Conservation (phyloP, 2,797 vertebrate species). For the Semaprochilodus insignis region DNA sequence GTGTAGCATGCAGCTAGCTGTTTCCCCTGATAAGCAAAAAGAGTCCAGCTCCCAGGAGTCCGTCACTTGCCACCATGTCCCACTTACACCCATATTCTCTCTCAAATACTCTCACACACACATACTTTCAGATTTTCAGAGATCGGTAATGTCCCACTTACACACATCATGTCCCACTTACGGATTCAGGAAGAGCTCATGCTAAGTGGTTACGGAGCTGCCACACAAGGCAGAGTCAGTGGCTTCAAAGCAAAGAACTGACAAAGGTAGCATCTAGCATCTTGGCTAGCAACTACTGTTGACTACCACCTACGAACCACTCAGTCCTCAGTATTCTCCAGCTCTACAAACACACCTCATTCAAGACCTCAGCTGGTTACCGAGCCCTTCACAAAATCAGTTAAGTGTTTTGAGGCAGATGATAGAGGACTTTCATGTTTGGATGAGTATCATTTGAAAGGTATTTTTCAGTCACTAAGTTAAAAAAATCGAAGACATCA, state of each 20-base stretch:
- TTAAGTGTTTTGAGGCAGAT: background rate
- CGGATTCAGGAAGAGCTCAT: background rate
- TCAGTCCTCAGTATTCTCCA: background rate
- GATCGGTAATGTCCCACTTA: constrained; percentile 45
- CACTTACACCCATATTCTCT: constrained; percentile 32
- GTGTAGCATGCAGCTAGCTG: constrained; percentile 19
- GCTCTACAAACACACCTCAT: background rate
- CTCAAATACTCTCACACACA: constrained; percentile 8
- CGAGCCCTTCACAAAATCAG: background rate
- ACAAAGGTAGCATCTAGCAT: background rate
- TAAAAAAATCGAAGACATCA: background rate
- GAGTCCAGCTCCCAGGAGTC: constrained; percentile 78
- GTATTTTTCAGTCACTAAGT: too few relatives aligned
- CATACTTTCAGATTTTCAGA: constrained; percentile 24
- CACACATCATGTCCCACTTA: constrained; percentile 44
- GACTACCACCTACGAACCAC: background rate
- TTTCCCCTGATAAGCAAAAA: constrained; percentile 71
- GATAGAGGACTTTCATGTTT: background rate
- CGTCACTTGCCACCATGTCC: constrained; percentile 42
- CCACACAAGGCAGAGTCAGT: background rate
- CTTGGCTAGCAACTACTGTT: background rate
- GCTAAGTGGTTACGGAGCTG: background rate
- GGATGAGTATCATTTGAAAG: too few relatives aligned
- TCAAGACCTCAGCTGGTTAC: background rate
- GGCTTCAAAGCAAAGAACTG: background rate